These are phyloP conservation scores for Diplodus sargus DNA, from an alignment of 2,797 vertebrate species.

Conservation along the genomic window DNA sequence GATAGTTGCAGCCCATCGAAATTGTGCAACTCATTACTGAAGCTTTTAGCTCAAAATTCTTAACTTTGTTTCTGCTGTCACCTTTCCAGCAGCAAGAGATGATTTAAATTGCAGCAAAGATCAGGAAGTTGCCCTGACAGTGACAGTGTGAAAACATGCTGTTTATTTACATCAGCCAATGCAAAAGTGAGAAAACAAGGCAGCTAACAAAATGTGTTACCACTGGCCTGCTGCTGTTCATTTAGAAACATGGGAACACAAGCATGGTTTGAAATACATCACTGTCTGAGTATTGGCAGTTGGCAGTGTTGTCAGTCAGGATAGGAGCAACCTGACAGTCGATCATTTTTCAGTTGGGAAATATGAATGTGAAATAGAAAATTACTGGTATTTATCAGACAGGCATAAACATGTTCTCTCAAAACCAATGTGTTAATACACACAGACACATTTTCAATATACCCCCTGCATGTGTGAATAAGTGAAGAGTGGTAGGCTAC, in stretches of 20 bases:
- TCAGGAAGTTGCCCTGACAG: background rate
- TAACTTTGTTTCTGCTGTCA: background rate
- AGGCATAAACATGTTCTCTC: conserved; percentile 14
- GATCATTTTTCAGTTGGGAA: conserved; percentile 18
- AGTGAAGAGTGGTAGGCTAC: conserved; percentile 21
- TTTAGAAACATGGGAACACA: conserved; percentile 14
- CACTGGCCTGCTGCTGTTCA: conserved; percentile 2
- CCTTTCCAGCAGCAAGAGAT: conserved; percentile 5
- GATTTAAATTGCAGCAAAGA: background rate
- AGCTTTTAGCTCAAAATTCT: background rate
- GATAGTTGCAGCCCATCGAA: background rate
- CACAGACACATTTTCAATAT: conserved; percentile 33
- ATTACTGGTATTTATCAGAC: conserved; percentile 28
- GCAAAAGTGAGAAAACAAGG: conserved; percentile 5
- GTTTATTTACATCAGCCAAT: conserved; percentile 19
- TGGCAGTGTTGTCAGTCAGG: conserved; percentile 12
- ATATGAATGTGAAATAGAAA: conserved; percentile 13
- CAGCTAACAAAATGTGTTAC: background rate
- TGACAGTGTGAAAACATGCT: conserved; percentile 4
- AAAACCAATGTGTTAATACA: conserved; percentile 8
- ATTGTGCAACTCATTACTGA: conserved; percentile 1
- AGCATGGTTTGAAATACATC: conserved; percentile 15
- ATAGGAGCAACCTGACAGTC: conserved; percentile 1
- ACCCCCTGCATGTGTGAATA: conserved; percentile 39
- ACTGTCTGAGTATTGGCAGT: background rate